Conservation (phyloP, 2,888 invertebrate species). For the Eupithecia tripunctaria region DNA sequence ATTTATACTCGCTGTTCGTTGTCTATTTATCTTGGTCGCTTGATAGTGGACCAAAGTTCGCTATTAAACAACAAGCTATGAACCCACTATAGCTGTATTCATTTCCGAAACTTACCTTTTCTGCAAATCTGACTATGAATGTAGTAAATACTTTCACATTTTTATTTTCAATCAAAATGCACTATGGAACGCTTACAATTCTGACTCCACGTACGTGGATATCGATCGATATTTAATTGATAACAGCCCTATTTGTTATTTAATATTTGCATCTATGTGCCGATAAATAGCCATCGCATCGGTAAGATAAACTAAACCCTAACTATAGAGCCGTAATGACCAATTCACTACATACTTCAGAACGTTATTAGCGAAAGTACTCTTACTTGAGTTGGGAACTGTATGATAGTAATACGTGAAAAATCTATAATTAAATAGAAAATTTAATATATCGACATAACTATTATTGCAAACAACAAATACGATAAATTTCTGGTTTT, state of each 20-base stretch:
- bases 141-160: not conserved
- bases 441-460: not conserved
- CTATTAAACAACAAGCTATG: not conserved
- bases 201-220: not conserved
- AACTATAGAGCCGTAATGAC: not conserved
- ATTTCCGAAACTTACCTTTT: not conserved
- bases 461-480: no score
- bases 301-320: not conserved
- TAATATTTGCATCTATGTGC: not conserved
- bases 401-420: not conserved
- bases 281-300: not conserved
- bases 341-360: not conserved
- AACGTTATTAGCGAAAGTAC: not conserved
- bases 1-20: not conserved
- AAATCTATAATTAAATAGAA: not conserved
- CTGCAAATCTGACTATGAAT: not conserved
- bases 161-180: not conserved
- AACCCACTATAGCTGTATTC: not conserved
- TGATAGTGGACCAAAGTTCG: not conserved
- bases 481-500: not conserved
- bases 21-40: not conserved
- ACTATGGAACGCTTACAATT: not conserved
- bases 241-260: not conserved
- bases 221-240: not conserved
- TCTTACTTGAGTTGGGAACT: not conserved